Conservation (phyloP, 2,888 invertebrate species). For the Hyppa rectilinea region DNA sequence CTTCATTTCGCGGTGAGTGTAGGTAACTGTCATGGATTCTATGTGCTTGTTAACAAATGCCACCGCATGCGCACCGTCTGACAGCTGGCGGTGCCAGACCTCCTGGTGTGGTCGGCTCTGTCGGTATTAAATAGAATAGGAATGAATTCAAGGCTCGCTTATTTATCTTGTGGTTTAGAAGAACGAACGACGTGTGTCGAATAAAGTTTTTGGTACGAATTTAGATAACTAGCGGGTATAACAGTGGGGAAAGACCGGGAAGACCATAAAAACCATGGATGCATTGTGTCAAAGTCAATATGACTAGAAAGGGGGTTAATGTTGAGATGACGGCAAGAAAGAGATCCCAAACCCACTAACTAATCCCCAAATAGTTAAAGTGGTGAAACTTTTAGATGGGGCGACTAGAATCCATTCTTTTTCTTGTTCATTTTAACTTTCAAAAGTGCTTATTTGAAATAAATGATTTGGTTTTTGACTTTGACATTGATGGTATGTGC, state of each 20-base stretch:
- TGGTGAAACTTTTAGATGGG: no score
- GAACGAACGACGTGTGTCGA: neutral
- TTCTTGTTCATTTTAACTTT: no score
- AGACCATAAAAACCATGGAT: neutral
- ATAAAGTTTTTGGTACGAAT: neutral
- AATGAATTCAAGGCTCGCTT: neutral
- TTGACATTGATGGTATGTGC: no score
- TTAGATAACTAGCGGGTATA: neutral
- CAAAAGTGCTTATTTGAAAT: no score
- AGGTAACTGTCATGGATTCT: conserved; percentile 71
- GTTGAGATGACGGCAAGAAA: neutral
- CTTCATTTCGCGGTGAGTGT: conserved; percentile 72
- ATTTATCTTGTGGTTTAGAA: neutral
- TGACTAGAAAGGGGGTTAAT: neutral
- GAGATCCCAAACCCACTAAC: neutral
- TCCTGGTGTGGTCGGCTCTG: conserved; percentile 78
- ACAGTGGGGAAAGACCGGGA: neutral
- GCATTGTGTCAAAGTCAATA: neutral
- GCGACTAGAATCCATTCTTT: no score
- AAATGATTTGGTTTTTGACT: no score
- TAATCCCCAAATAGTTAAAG: no score
- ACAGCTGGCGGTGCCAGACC: conserved; percentile 90
- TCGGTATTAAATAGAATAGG: neutral
- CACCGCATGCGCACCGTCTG: conserved; percentile 88
- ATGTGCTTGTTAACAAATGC: conserved; percentile 87